These are phyloP conservation scores for Osmerus eperlanus DNA, from an alignment of 2,113 vertebrate species.

Conservation along the genomic window DNA sequence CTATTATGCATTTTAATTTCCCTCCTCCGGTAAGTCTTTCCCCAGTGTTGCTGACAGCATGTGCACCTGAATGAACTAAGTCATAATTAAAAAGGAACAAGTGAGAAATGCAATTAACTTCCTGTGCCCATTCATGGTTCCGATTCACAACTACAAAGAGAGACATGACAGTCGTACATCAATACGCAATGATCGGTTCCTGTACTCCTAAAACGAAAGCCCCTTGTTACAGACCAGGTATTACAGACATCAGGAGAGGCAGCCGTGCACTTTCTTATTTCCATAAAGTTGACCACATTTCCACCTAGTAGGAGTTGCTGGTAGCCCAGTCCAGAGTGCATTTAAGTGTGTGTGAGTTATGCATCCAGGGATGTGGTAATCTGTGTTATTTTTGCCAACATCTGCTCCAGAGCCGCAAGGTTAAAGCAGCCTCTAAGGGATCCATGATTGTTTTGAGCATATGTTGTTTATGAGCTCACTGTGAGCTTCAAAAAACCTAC, in stretches of 20 bases:
- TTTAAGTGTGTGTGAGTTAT: constrained; percentile 53
- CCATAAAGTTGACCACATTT: no score
- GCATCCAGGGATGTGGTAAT: constrained; percentile 47
- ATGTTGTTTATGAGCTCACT: constrained; percentile 66
- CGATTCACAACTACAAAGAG: constrained; percentile 33
- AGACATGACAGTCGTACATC: constrained; percentile 39
- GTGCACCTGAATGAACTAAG: constrained; percentile 52
- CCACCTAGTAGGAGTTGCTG: constrained; percentile 1
- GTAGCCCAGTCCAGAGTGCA: constrained; percentile 34
- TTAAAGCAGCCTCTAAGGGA: constrained; percentile 64
- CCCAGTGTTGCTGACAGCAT: not conserved
- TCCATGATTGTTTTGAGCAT: constrained; percentile 62
- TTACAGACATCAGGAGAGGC: no score
- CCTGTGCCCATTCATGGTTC: constrained; percentile 36
- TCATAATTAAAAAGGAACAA: constrained; percentile 53
- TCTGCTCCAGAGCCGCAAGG: constrained; percentile 66
- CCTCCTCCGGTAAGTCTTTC: not conserved
- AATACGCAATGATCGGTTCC: constrained; percentile 44
- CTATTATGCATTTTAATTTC: not conserved
- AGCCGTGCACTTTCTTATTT: no score
- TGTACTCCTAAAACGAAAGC: not conserved
- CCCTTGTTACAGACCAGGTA: no score
- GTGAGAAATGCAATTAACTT: constrained; percentile 50
- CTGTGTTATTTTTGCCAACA: constrained; percentile 57
- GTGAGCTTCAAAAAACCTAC: constrained; percentile 41